Conservation (phyloP, 2,888 invertebrate genomes). For the Latrodectus hesperus region DNA sequence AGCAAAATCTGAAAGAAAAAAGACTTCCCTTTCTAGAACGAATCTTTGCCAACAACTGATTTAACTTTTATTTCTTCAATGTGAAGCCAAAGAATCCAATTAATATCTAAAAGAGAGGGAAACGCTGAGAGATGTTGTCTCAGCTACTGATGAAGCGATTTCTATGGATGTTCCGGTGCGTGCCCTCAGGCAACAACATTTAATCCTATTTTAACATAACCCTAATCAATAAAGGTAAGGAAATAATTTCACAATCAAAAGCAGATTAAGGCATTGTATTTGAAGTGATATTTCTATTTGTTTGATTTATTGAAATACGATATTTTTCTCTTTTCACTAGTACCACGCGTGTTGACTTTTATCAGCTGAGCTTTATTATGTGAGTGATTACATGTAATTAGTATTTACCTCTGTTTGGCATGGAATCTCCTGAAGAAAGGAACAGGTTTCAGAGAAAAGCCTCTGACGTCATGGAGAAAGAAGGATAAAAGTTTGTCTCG, state of each 20-base stretch:
- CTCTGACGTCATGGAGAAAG: conserved; percentile 24
- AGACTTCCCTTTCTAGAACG: too few species aligned
- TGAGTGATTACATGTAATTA: conserved; percentile 21
- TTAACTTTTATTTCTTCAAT: too few species aligned
- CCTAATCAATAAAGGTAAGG: too few species aligned
- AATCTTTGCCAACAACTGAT: too few species aligned
- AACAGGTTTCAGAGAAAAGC: conserved; percentile 43
- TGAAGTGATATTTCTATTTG: not conserved
- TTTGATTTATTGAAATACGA: not conserved
- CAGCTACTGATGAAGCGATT: too few species aligned
- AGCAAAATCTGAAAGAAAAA: too few species aligned
- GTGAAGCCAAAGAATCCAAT: too few species aligned
- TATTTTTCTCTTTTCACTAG: not conserved
- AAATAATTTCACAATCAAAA: not conserved
- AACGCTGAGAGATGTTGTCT: too few species aligned
- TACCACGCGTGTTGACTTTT: not conserved
- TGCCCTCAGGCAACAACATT: too few species aligned
- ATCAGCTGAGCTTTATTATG: not conserved
- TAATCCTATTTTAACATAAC: too few species aligned
- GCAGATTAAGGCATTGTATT: not conserved
- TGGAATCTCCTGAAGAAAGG: not conserved
- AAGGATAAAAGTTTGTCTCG: not conserved
- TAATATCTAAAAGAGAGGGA: too few species aligned
- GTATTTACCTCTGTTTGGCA: conserved; percentile 7
- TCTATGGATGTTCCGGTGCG: too few species aligned